phyloP scores from a whole-genome alignment of 2,797 vertebrate species.

The Megalops cyprinoides region DNA sequence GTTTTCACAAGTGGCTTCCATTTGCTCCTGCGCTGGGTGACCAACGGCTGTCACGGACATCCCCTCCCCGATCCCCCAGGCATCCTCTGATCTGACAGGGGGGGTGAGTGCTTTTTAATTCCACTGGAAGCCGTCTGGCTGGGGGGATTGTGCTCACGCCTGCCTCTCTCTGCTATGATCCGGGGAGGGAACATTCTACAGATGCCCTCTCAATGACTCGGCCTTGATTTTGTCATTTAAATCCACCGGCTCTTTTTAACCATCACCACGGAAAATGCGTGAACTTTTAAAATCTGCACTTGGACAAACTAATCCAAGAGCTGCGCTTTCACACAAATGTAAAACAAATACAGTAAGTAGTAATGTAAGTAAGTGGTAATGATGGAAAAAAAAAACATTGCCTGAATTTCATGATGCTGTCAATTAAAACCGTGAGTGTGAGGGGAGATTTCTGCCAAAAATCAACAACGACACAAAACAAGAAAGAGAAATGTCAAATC shows the following conservation, averaged over 20 bases:
- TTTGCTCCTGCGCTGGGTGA: slow-evolving; percentile 54
- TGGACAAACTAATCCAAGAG: not conserved
- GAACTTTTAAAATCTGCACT: not conserved
- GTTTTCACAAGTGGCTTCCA: slow-evolving; percentile 68
- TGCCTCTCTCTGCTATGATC: not conserved
- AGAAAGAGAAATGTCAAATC: not conserved
- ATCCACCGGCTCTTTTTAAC: not conserved
- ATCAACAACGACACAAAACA: not conserved
- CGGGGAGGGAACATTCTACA: not conserved
- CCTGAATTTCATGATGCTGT: not conserved
- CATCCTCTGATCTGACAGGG: not conserved
- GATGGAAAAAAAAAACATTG: not conserved
- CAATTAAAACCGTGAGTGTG: not conserved
- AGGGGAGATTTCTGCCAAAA: not conserved
- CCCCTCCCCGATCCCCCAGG: no score
- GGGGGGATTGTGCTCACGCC: not conserved
- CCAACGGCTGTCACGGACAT: not conserved
- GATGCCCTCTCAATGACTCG: not conserved
- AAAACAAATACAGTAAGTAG: not conserved
- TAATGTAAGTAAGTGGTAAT: no score
- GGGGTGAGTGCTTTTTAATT: slow-evolving; percentile 20
- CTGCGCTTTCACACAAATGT: not conserved
- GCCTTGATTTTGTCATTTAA: not conserved
- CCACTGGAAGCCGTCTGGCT: not conserved
- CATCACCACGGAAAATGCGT: not conserved